Evolutionary conservation across 2,888 invertebrate species (phyloP).

Genomic region (Elmis aenea): DNA sequence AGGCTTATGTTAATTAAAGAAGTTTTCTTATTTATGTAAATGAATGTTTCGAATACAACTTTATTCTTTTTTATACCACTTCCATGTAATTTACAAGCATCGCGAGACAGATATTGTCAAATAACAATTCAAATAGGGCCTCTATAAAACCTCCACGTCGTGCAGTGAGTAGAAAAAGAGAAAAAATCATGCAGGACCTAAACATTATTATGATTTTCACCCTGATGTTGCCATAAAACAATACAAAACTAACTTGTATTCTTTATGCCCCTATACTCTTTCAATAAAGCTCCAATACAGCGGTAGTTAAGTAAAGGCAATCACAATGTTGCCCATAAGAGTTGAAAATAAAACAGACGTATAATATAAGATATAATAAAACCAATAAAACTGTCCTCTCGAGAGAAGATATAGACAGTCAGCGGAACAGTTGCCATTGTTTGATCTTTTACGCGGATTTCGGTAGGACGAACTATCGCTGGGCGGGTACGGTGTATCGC

Average conservation of each 20-base stretch:
- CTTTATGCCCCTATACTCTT: constrained; percentile 24
- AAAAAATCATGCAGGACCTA: too few species aligned
- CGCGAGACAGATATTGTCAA: too few species aligned
- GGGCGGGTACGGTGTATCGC: constrained; percentile 16
- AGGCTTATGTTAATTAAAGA: too few species aligned
- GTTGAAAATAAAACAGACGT: constrained; percentile 28
- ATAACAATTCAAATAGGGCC: too few species aligned
- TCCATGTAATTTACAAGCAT: constrained; percentile 4
- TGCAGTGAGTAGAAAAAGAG: too few species aligned
- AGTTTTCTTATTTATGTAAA: neutral
- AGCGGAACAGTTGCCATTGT: constrained; percentile 11
- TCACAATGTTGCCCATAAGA: constrained; percentile 26
- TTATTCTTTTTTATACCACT: neutral
- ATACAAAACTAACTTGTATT: constrained; percentile 20
- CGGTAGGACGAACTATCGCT: constrained; percentile 8
- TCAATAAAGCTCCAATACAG: constrained; percentile 26
- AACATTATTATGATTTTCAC: constrained; percentile 12
- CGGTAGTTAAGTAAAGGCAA: constrained; percentile 25
- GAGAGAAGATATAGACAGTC: constrained; percentile 13
- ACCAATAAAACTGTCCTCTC: constrained; percentile 28
- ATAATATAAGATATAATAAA: constrained; percentile 29
- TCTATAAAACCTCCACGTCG: too few species aligned
- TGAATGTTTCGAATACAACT: neutral
- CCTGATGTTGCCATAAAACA: constrained; percentile 10
- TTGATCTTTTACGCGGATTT: neutral